These are phyloP conservation scores for Prochilodus magdalenae DNA, from an alignment of 2,113 vertebrate species.

Conservation along the genomic window DNA sequence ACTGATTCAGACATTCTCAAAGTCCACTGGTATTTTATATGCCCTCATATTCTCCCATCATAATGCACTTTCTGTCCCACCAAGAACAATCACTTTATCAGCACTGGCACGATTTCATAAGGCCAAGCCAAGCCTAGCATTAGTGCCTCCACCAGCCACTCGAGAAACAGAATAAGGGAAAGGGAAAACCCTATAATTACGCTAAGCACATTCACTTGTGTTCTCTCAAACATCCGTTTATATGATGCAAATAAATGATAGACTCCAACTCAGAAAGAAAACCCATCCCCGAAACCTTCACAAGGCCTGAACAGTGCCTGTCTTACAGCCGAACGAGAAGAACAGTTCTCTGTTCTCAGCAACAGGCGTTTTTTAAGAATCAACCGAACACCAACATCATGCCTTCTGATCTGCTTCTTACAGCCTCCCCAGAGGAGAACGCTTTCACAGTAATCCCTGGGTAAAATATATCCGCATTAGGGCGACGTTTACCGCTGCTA, in stretches of 20 bases:
- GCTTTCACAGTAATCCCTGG: neutral
- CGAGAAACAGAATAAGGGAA: neutral
- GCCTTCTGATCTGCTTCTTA: neutral
- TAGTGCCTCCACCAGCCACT: neutral
- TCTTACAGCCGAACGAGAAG: neutral
- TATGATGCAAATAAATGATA: neutral
- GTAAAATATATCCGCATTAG: neutral
- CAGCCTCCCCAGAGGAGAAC: neutral
- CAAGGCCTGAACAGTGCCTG: too few species aligned
- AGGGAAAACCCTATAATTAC: neutral
- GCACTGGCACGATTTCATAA: neutral
- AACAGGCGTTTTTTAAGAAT: neutral
- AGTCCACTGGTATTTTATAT: too few species aligned
- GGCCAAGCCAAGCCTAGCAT: neutral
- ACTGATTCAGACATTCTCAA: too few species aligned
- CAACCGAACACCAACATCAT: neutral
- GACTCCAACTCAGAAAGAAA: neutral
- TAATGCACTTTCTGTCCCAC: neutral
- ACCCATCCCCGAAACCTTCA: too few species aligned
- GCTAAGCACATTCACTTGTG: neutral
- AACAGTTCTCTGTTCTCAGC: neutral
- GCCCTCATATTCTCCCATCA: too few species aligned
- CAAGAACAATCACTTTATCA: neutral
- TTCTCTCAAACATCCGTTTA: neutral
- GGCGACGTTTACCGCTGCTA: neutral